A percentile compares a stretch with the other conserved stretches of the same genome.
Conservation (phyloP, 1,140 invertebrate species). For the Brachystomella parvula region DNA sequence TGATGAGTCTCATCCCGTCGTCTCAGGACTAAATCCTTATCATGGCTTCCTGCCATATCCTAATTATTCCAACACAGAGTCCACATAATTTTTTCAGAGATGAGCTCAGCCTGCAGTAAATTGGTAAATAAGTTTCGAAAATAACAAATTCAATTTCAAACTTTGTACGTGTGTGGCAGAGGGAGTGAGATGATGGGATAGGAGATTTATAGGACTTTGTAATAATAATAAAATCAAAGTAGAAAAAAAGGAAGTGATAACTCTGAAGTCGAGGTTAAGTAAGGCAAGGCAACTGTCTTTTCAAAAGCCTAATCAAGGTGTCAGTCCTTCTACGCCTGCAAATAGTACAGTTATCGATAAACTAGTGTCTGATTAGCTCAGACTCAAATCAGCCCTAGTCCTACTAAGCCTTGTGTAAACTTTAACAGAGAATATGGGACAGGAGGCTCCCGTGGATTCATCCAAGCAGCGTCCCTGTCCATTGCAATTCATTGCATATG, state of each 20-base stretch:
- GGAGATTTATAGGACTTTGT: background rate
- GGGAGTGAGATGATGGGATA: background rate
- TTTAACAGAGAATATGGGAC: background rate
- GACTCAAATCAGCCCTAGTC: background rate
- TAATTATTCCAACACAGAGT: background rate
- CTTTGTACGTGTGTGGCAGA: background rate
- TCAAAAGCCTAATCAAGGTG: background rate
- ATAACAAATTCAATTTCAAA: background rate
- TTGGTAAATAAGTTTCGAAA: background rate
- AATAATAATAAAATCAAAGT: background rate
- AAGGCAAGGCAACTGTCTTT: background rate
- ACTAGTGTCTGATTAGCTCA: background rate
- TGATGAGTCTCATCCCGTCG: too few species aligned
- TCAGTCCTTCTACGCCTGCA: background rate
- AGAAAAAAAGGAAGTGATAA: too few species aligned
- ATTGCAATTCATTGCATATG: too few species aligned
- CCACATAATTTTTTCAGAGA: background rate
- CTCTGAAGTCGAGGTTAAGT: too few species aligned
- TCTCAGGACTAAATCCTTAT: background rate
- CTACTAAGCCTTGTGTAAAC: background rate
- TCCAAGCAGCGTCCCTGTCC: too few species aligned
- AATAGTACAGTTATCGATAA: too few species aligned
- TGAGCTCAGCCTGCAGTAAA: background rate
- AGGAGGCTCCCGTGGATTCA: too few species aligned
- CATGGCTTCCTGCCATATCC: background rate